Conservation (phyloP, 2,113 vertebrate species). For the Calyptomena viridis region DNA sequence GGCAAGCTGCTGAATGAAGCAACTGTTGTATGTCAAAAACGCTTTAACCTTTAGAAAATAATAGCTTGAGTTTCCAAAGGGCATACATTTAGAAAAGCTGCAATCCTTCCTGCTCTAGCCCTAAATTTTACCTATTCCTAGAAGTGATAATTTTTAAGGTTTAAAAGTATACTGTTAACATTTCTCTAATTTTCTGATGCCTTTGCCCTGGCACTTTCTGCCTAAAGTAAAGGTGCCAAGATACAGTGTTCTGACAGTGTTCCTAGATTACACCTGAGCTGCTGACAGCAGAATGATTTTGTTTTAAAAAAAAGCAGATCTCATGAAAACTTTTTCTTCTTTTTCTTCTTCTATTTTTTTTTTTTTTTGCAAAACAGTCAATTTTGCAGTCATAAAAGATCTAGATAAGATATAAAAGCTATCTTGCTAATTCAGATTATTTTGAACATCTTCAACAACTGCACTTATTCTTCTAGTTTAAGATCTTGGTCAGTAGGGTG, state of each 20-base stretch:
- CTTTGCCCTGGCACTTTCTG: neutral
- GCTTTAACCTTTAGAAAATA: slow-evolving; percentile 66
- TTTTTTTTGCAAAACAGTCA: neutral
- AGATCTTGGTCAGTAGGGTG: neutral
- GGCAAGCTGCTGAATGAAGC: slow-evolving; percentile 26
- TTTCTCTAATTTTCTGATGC: neutral
- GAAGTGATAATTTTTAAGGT: slow-evolving; percentile 19
- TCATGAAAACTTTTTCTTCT: neutral
- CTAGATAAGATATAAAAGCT: neutral
- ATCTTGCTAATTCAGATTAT: neutral
- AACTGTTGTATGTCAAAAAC: slow-evolving; percentile 53
- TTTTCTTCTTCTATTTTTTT: too few relatives aligned
- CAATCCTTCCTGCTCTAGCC: neutral
- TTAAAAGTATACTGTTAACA: neutral
- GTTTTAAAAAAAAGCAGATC: neutral
- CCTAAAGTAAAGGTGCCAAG: neutral
- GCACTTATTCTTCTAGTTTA: neutral
- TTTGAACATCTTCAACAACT: neutral
- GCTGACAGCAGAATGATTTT: neutral
- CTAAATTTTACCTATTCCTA: slow-evolving; percentile 29
- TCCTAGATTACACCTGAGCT: neutral
- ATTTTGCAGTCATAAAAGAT: neutral
- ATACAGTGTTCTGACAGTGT: neutral
- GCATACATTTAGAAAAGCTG: slow-evolving; percentile 14
- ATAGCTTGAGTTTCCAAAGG: slow-evolving; percentile 59